Percentiles rank a stretch among this genome's conserved stretches.
These are phyloP conservation scores for Anser cygnoides DNA, from an alignment of 2,113 vertebrate genomes.

Conservation along the genomic window DNA sequence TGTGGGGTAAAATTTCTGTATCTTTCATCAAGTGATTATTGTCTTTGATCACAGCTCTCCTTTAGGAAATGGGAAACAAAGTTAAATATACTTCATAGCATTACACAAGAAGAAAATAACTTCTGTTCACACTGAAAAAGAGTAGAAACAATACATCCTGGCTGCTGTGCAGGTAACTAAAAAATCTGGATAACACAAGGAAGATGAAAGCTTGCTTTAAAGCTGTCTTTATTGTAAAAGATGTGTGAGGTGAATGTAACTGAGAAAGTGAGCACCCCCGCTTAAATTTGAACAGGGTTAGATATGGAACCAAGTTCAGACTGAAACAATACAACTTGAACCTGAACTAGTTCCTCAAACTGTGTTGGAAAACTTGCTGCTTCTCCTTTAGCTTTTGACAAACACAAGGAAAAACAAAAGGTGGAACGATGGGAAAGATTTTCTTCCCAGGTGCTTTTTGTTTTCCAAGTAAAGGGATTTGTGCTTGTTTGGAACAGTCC, in stretches of 20 bases:
- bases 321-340: background rate
- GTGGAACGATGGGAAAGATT: background rate
- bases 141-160: background rate
- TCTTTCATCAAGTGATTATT: background rate
- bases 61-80: background rate
- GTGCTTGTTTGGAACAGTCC: background rate
- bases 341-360: background rate
- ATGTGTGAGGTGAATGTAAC: background rate
- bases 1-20: constrained; percentile 24
- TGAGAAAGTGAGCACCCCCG: background rate
- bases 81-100: background rate
- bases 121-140: background rate
- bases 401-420: background rate
- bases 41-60: background rate
- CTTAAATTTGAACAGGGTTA: background rate
- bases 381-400: background rate
- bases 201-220: background rate
- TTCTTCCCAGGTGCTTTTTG: background rate
- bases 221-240: background rate
- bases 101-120: background rate
- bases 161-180: background rate
- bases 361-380: background rate
- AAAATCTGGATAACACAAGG: background rate
- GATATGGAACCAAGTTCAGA: background rate
- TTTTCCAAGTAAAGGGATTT: background rate